These are phyloP conservation scores for Xiphydria camelus DNA, from an alignment of 2,888 invertebrate species.

Conservation along the genomic window DNA sequence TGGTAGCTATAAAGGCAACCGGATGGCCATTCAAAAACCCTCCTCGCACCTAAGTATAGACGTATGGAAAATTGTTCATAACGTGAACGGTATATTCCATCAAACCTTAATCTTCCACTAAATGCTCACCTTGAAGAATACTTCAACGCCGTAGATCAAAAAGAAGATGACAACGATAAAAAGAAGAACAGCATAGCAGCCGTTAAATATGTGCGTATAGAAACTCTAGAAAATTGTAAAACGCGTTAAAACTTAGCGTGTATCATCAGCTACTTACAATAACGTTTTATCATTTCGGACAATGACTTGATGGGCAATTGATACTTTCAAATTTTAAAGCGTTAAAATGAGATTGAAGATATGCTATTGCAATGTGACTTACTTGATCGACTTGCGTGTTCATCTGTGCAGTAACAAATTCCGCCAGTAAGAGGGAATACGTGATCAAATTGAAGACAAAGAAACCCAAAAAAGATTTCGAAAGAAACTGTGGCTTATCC, in stretches of 20 bases:
- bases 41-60: constrained; percentile 78
- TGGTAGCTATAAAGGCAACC: constrained; percentile 63
- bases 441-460: constrained; percentile 86
- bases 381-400: constrained; percentile 48
- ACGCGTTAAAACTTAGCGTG: too few species aligned
- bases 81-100: too few species aligned
- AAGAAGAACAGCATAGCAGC: constrained; percentile 87
- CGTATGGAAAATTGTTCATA: too few species aligned
- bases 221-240: constrained; percentile 68
- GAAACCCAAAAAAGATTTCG: constrained; percentile 89
- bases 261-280: too few species aligned
- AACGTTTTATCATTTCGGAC: too few species aligned
- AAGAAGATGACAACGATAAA: constrained; percentile 91
- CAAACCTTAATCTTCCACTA: background rate
- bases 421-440: constrained; percentile 82
- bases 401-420: constrained; percentile 64
- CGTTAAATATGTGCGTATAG: constrained; percentile 87
- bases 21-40: constrained; percentile 79
- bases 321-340: too few species aligned
- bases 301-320: too few species aligned
- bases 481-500: constrained; percentile 87
- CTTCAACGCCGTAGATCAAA: constrained; percentile 91
- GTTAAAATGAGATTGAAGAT: background rate
- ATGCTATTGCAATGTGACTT: constrained; percentile 7
- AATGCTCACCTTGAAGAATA: constrained; percentile 81